phyloP scores from a whole-genome alignment of 1,140 invertebrate genomes.

The Lysiphlebus fabarum region DNA sequence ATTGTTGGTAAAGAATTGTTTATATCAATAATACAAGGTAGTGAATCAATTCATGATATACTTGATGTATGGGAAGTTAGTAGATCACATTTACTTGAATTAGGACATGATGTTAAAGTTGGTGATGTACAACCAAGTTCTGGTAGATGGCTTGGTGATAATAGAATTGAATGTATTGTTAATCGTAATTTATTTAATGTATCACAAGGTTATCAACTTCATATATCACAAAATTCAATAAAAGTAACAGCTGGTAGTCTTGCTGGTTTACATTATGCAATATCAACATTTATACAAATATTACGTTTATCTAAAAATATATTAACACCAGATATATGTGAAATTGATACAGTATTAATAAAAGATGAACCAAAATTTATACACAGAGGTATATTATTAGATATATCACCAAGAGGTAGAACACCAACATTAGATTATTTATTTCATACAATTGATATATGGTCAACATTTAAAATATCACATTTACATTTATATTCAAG shows the following conservation, averaged over 20 bases:
- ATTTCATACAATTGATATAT: slow-evolving; percentile 59
- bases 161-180: slow-evolving; percentile 54
- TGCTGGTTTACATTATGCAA: slow-evolving; percentile 60
- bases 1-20: slow-evolving; percentile 51
- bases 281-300: slow-evolving; percentile 64
- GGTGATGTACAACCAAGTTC: slow-evolving; percentile 54
- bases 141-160: slow-evolving; percentile 44
- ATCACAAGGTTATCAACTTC: slow-evolving; percentile 53
- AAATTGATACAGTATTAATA: slow-evolving; percentile 57
- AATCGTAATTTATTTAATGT: slow-evolving; percentile 52
- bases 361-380: slow-evolving; percentile 62
- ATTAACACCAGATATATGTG: slow-evolving; percentile 34
- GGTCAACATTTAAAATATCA: slow-evolving; percentile 64
- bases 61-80: slow-evolving; percentile 58
- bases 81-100: slow-evolving; percentile 48
- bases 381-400: slow-evolving; percentile 62
- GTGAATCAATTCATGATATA: slow-evolving; percentile 53
- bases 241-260: slow-evolving; percentile 59
- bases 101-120: slow-evolving; percentile 54
- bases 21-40: slow-evolving; percentile 54
- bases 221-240: slow-evolving; percentile 56
- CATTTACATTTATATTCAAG: slow-evolving; percentile 60
- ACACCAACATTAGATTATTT: slow-evolving; percentile 62
- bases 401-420: slow-evolving; percentile 62
- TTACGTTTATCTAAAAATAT: slow-evolving; percentile 54